Conservation (phyloP, 2,888 invertebrate species). For the Tetheella fluctuosa region DNA sequence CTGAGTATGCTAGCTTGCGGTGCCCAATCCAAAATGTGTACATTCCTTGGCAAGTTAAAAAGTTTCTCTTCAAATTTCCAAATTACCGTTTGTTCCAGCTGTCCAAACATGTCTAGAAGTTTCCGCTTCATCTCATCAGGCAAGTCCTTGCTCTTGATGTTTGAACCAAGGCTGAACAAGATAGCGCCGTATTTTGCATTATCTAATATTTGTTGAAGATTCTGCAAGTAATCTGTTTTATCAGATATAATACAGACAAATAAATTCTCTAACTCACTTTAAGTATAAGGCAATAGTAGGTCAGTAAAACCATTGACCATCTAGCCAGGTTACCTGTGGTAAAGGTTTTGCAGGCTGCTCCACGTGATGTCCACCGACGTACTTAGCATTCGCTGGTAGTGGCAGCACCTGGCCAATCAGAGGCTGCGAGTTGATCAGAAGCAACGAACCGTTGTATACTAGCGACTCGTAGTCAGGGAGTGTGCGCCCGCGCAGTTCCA, state of each 20-base stretch:
- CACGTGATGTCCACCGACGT: constrained; percentile 62
- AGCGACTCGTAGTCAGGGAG: constrained; percentile 49
- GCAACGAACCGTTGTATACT: constrained; percentile 49
- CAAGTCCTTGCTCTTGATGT: constrained; percentile 52
- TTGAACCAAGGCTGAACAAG: constrained; percentile 71
- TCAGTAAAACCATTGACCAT: no score
- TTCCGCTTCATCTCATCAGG: constrained; percentile 49
- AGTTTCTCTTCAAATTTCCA: constrained; percentile 60
- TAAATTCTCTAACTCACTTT: no score
- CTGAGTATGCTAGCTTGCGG: constrained; percentile 63
- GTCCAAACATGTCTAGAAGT: constrained; percentile 62
- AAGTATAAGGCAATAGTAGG: no score
- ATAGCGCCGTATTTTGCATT: constrained; percentile 67
- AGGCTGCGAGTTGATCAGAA: constrained; percentile 60
- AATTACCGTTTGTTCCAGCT: constrained; percentile 68
- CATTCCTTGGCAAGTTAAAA: constrained; percentile 60
- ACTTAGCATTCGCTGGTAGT: constrained; percentile 51
- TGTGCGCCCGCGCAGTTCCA: constrained; percentile 43
- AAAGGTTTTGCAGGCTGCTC: constrained; percentile 33
- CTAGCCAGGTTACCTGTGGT: constrained; percentile 41
- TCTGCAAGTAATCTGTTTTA: constrained; percentile 37
- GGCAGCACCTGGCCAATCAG: constrained; percentile 50
- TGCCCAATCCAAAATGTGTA: constrained; percentile 59
- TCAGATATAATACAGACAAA: no score
- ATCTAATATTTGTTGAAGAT: constrained; percentile 62